Evolutionary conservation across 2,888 invertebrate genomes (phyloP), one percentile per base, ranked within the genome.

Genomic region (Ectemnius continuus): DNA sequence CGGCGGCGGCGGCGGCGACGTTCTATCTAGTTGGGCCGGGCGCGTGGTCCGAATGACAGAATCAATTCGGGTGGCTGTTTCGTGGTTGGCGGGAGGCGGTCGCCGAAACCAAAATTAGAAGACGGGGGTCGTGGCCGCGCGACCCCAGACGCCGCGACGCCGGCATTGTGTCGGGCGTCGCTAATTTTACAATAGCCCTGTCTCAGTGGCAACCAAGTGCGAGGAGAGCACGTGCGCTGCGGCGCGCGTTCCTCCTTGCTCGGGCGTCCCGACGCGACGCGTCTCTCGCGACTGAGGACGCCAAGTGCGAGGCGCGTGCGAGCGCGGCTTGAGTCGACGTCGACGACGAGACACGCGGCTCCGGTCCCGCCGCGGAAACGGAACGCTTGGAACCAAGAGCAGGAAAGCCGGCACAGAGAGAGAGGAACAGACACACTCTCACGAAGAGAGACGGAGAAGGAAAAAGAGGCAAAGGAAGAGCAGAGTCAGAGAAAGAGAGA

Each of bases 151-250:
- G 77, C 77, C 76, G 77, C 77, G 77, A 76, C 77, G 77, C 90
- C 89, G 86, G 86, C 90, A 90, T 90, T 88, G 90, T 90, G 88
- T 88, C 89, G 87, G 36, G 36, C 86, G 86, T 84, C 88, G 90
- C 90, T 90, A 90, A 90, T 90, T 90, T 90, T 90, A 90, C 90
- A 89, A 90, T 89, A 86, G 88, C 85, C 75, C 14, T 52, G 83
- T 79, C 80, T 81, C 81, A 73, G 68, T 68, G 76, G 75, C 83
- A 80, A 79, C 63, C 63, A 59, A 76, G 76, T 64, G 70, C 71
- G 76, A 77, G 61, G 73, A 75, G 83, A 75, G 83, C 84, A 83
- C 80, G 82, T 76, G 77, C 72, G 70, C 75, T 70, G 75, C 79
- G 20, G 20, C 59, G 66, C 77, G 74, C 77, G 75, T 75, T 73